Base-by-base conservation (phyloP, 2,797 vertebrate species). In the Spheniscus humboldti region DNA sequence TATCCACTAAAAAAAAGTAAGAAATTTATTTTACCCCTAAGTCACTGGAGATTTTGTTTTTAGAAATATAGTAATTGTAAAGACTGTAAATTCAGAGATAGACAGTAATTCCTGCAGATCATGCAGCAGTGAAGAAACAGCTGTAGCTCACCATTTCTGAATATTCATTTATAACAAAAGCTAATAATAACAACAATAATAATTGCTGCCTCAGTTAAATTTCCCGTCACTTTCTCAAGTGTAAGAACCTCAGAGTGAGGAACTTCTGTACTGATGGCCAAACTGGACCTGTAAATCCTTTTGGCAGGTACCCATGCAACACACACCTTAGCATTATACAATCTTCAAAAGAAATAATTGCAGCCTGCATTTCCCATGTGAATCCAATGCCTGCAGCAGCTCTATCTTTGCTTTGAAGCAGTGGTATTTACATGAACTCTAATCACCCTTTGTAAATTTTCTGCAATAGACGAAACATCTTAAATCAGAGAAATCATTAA, bases 401-500 rank as follows among this genome's bases (percentile, higher is more conserved):
- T 56, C 52, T 43, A 8, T 6, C 73, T 88, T 33, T 50, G 22
- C 35, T 92, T 53, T 86, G 80, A 91, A 91, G 69, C 48, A 59
- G 41, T 6, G 28, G 66, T 75, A 63, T 92, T 94, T 90, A 81
- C 20, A 30, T 76, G 73, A 96, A 88, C 60, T 86, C n/a, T 71
- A 67, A 85, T 53, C 59, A 64, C 17, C 77, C 77, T 80, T 62
- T 50, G 41, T 56, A 86, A 94, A 90, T 77, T 60, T 92, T 56
- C 86, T 86, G 37, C 91, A 66, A 78, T 53, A 94, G 94, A 93
- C 90, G 94, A 95, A 96, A 95, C 93, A 95, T 83, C 60, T 87
- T 78, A 71, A 89, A 86, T 71, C 67, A 93, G 82, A 85, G 76
- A 78, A 92, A 88, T 73, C 89, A 78, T 56, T 79, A 81, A 69